These are phyloP conservation scores for Drosophila triauraria DNA, from an alignment of 1,140 invertebrate species.

Conservation along the genomic window DNA sequence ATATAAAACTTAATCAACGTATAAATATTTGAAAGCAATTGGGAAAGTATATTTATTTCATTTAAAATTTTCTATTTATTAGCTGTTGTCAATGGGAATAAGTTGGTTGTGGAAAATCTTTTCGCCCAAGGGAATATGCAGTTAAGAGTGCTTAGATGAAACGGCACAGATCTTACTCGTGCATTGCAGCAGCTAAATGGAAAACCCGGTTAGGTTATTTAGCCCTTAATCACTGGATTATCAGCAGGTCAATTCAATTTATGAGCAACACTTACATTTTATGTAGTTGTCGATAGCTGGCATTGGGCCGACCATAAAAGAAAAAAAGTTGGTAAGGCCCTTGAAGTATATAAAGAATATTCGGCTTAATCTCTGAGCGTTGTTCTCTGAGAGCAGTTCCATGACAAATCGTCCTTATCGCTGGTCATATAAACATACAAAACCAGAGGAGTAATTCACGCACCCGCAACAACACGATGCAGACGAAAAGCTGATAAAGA, in stretches of 20 bases:
- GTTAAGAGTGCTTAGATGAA: neutral
- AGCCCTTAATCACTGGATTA: too few relatives aligned
- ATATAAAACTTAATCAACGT: too few relatives aligned
- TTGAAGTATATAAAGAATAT: slow-evolving; percentile 53
- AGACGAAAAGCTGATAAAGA: slow-evolving; percentile 60
- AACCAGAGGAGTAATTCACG: slow-evolving; percentile 73
- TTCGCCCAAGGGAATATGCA: neutral
- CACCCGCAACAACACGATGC: slow-evolving; percentile 51
- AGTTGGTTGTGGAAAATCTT: neutral
- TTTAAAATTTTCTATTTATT: neutral
- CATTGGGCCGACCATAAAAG: slow-evolving; percentile 41
- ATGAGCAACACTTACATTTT: slow-evolving; percentile 68
- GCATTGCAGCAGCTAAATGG: slow-evolving; percentile 1
- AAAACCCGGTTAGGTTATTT: slow-evolving; percentile 17
- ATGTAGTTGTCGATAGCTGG: slow-evolving; percentile 63
- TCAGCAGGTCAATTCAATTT: slow-evolving; percentile 42
- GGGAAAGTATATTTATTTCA: too few relatives aligned
- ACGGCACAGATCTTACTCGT: neutral
- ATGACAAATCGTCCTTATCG: slow-evolving; percentile 80
- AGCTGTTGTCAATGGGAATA: neutral
- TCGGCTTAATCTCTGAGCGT: slow-evolving; percentile 66
- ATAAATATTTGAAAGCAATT: too few relatives aligned
- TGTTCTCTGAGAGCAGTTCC: slow-evolving; percentile 32
- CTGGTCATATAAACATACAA: slow-evolving; percentile 53
- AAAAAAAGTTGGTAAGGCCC: slow-evolving; percentile 26